These are phyloP conservation scores for Anseranas semipalmata DNA, from an alignment of 2,113 vertebrate genomes.

Conservation along the genomic window DNA sequence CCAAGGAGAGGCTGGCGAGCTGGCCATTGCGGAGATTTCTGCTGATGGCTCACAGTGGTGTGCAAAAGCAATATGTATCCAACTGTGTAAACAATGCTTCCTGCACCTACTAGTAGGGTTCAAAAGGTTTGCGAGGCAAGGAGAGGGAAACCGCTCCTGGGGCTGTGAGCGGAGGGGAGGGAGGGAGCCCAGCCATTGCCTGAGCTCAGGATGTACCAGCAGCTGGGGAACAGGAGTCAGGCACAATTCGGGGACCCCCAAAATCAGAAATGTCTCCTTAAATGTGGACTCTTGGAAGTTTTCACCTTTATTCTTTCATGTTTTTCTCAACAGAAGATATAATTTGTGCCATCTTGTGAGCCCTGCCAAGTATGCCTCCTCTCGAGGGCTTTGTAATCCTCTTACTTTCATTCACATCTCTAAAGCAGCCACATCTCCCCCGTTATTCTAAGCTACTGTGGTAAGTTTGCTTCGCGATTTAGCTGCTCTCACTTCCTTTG, in stretches of 20 bases:
- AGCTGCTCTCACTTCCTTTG: neutral
- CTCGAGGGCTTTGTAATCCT: slow-evolving; percentile 26
- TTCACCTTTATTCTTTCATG: neutral
- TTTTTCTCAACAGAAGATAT: neutral
- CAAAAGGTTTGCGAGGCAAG: slow-evolving; percentile 2
- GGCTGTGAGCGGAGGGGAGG: neutral
- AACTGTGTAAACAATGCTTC: slow-evolving; percentile 54
- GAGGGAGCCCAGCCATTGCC: neutral
- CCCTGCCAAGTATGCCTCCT: neutral
- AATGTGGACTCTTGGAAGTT: neutral
- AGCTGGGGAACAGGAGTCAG: neutral
- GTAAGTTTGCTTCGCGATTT: neutral
- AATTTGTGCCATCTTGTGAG: neutral
- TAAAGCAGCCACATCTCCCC: neutral
- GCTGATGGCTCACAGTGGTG: slow-evolving; percentile 64
- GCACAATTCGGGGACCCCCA: neutral
- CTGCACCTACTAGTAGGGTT: neutral
- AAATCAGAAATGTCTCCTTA: neutral
- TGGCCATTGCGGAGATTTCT: slow-evolving; percentile 47
- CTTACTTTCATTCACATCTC: slow-evolving; percentile 51
- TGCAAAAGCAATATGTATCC: slow-evolving; percentile 66
- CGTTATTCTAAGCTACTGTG: slow-evolving; percentile 31
- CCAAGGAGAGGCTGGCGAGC: slow-evolving; percentile 66
- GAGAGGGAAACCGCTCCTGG: neutral
- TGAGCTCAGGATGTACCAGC: neutral